Percentiles rank a stretch among this genome's conserved stretches.
These are phyloP conservation scores for Ctenochaetus hawaiiensis DNA, from an alignment of 2,797 vertebrate genomes.

Conservation along the genomic window DNA sequence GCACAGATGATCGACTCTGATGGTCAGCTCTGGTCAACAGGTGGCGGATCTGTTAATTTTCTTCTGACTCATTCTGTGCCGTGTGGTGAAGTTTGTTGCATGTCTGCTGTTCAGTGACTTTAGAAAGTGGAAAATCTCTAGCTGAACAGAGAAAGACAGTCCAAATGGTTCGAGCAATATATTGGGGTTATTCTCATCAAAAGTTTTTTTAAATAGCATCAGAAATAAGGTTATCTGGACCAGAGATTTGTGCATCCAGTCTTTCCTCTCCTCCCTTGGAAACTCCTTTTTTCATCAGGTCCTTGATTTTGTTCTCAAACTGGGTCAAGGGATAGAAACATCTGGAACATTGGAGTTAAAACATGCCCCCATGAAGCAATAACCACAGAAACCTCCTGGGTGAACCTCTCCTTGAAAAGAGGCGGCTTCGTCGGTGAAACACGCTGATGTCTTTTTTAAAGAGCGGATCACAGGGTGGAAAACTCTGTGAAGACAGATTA, in stretches of 20 bases:
- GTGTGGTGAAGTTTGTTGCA: not conserved
- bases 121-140: conserved; percentile 2
- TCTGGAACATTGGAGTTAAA: conserved; percentile 34
- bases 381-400: conserved; percentile 51
- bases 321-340: conserved; percentile 65
- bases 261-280: conserved; percentile 22
- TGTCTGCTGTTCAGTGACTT: not conserved
- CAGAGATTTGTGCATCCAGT: not conserved
- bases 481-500: conserved; percentile 13
- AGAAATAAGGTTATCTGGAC: conserved; percentile 5
- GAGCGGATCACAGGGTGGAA: not conserved
- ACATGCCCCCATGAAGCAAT: conserved; percentile 41
- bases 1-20: not conserved
- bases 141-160: not conserved
- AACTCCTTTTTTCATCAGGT: conserved; percentile 28
- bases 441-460: conserved; percentile 21
- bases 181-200: too few relatives aligned
- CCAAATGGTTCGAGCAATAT: not conserved
- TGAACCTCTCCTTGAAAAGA: conserved; percentile 5
- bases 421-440: not conserved
- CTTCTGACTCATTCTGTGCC: conserved; percentile 1
- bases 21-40: not conserved
- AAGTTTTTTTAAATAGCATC: too few relatives aligned
- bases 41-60: not conserved
- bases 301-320: conserved; percentile 58